Conservation (phyloP, 2,888 invertebrate genomes). For the Stramonita haemastoma region DNA sequence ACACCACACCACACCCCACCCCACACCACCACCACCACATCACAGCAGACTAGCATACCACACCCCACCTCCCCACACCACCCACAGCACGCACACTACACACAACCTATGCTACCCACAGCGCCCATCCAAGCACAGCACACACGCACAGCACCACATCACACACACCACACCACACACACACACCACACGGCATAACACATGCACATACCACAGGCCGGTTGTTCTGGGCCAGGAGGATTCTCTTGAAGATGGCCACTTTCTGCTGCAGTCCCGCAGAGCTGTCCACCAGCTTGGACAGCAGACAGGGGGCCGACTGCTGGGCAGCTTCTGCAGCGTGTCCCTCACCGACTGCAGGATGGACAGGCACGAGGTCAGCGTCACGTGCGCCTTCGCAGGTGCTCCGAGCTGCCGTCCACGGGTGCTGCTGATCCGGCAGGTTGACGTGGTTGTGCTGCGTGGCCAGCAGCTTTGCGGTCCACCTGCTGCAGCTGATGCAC, state of each 20-base stretch:
- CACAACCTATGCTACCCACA: too few relatives aligned
- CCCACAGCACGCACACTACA: background rate
- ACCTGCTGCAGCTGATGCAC: background rate
- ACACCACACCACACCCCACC: background rate
- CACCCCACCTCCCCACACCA: background rate
- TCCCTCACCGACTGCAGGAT: background rate
- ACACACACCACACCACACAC: background rate
- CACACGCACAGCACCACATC: too few relatives aligned
- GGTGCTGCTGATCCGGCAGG: background rate
- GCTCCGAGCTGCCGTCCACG: too few relatives aligned
- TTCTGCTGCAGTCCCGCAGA: slow-evolving; percentile 7
- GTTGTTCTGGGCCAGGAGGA: background rate
- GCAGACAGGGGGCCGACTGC: background rate
- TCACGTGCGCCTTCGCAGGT: background rate
- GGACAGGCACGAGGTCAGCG: background rate
- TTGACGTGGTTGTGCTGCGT: background rate
- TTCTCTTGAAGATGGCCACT: slow-evolving; percentile 18
- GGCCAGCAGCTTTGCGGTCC: background rate
- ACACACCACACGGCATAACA: background rate
- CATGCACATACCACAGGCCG: background rate
- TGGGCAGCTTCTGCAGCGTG: background rate
- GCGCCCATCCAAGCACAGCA: too few relatives aligned
- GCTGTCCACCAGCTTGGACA: slow-evolving; percentile 10
- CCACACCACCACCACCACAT: background rate
- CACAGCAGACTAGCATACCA: background rate